These are phyloP conservation scores for Chalcis sispes DNA, from an alignment of 2,888 invertebrate genomes.

Conservation along the genomic window DNA sequence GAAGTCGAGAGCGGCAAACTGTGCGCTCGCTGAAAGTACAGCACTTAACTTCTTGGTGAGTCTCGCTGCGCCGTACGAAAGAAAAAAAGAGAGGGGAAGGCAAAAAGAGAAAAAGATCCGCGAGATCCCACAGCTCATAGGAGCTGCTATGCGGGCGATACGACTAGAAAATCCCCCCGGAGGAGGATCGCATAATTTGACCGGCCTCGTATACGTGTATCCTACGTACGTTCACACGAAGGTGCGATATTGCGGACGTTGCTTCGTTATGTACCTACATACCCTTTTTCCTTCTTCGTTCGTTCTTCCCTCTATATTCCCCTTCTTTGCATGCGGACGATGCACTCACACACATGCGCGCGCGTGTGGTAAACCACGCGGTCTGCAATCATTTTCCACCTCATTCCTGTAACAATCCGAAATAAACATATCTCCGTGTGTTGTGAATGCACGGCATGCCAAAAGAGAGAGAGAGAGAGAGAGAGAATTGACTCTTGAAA, in stretches of 20 bases:
- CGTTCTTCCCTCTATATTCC: too few species aligned
- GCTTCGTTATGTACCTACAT: constrained; percentile 20
- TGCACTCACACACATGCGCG: not conserved
- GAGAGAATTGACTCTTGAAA: not conserved
- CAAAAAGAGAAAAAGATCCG: too few species aligned
- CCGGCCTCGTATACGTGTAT: constrained; percentile 37
- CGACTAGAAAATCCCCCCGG: constrained; percentile 21
- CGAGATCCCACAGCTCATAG: constrained; percentile 42
- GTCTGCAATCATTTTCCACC: constrained; percentile 36
- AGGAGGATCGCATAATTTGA: constrained; percentile 56
- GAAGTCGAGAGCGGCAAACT: constrained; percentile 20
- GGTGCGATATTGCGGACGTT: constrained; percentile 52
- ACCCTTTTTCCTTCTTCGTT: too few species aligned
- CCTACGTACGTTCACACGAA: constrained; percentile 51
- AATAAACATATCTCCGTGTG: not conserved
- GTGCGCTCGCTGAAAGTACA: constrained; percentile 24
- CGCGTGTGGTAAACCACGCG: constrained; percentile 15
- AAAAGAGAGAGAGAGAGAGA: not conserved
- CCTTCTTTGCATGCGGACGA: too few species aligned
- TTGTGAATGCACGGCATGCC: too few species aligned
- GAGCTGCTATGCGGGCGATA: constrained; percentile 9
- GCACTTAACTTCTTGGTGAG: constrained; percentile 33
- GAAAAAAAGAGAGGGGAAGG: not conserved
- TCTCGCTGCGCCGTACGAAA: not conserved
- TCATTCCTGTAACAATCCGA: constrained; percentile 11